Evolutionary conservation across 2,888 invertebrate genomes (phyloP).

Genomic region (Clitarchus hookeri): DNA sequence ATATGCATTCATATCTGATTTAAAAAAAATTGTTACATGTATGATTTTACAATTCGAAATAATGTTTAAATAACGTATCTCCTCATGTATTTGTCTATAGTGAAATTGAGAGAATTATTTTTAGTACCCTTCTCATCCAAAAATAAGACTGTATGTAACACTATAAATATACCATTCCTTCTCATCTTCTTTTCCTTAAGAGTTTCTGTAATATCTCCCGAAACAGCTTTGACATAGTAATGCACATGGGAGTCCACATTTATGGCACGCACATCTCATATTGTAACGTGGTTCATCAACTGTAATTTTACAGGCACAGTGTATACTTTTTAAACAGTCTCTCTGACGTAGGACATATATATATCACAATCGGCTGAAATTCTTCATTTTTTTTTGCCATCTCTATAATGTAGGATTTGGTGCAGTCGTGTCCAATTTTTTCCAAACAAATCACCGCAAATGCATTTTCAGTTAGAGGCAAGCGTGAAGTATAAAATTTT

Average conservation of each 20-base stretch:
- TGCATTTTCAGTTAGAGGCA: constrained; percentile 16
- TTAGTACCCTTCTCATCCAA: not conserved
- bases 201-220: not conserved
- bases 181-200: not conserved
- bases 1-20: constrained; percentile 16
- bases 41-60: not conserved
- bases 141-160: not conserved
- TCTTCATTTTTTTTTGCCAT: constrained; percentile 7
- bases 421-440: not conserved
- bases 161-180: not conserved
- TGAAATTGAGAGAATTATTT: not conserved
- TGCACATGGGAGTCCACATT: constrained; percentile 2
- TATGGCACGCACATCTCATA: not conserved
- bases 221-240: not conserved
- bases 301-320: constrained; percentile 18
- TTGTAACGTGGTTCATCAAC: constrained; percentile 12
- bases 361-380: not conserved
- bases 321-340: not conserved
- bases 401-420: not conserved
- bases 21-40: not conserved
- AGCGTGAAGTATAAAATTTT: constrained; percentile 3
- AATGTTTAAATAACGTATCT: not conserved
- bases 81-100: not conserved
- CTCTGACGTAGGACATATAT: not conserved
- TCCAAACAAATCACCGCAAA: not conserved